Evolutionary conservation across 1,140 invertebrate genomes (phyloP), one percentile per base, ranked within the genome.

Genomic region (Drosophila ficusphila): DNA sequence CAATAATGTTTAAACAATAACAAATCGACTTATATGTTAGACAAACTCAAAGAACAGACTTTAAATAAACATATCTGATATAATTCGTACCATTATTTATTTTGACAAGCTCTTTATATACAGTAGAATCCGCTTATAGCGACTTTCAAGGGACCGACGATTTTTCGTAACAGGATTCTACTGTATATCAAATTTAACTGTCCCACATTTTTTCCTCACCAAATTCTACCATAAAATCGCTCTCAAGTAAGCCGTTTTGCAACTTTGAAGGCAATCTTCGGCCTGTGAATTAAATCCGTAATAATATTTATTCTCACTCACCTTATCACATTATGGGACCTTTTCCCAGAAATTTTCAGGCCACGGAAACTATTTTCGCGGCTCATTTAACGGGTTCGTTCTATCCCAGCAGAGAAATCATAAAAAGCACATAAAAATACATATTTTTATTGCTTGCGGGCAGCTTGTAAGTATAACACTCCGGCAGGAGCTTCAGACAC

Each of bases 331-430:
- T 73, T 54, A 65, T 11, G 46, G 21, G 11, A 38, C 34, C 48
- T 72, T 72, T 71, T 52, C 33, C 33, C 34, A 36, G 67, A 67
- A 76, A 86, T 88, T 81, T 88, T 46, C 69, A 60, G 62, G 81
- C 71, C 76, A 82, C 83, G 83, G 83, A 88, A 88, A 88, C 83
- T 88, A 88, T 88, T 88, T 88, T 88, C 83, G 83, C 83, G 83
- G 65, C 76, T 88, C 83, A 83, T 88, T 88, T 83, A 88, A 89
- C 85, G 79, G 79, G 76, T 52, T 74, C 42, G 39, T 42, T 23
- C 56, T 27, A 31, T 23, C 68, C 41, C 62, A 47, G 67, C 31
- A 47, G 49, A 46, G 57, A 75, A 68, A 73, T 71, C 41, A 39
- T 54, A 54, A 62, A 65, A 78, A 60, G 60, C 36, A 72, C 23